These are phyloP conservation scores for Entomobrya multifasciata DNA, from an alignment of 2,888 invertebrate genomes.

Conservation along the genomic window DNA sequence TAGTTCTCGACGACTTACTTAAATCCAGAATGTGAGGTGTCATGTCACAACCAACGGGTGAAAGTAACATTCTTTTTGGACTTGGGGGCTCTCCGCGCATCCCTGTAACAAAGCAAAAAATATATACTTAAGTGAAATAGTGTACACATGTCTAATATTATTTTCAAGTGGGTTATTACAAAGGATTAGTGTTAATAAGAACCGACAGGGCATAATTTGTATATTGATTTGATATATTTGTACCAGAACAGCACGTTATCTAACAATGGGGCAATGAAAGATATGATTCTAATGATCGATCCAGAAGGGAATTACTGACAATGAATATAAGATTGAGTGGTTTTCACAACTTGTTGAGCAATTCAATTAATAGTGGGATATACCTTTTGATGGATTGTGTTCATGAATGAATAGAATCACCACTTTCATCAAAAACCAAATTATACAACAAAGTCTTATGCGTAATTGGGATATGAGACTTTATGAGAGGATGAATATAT, in stretches of 20 bases:
- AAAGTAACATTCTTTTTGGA: conserved; percentile 65
- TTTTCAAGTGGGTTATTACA: conserved; percentile 10
- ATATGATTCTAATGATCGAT: neutral
- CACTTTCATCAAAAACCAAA: conserved; percentile 21
- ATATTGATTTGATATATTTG: neutral
- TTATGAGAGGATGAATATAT: neutral
- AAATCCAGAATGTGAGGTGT: conserved; percentile 69
- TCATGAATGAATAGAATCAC: neutral
- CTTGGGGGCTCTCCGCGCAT: conserved; percentile 59
- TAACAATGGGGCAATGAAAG: too few species aligned
- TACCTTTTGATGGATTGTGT: conserved; percentile 11
- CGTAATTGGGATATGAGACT: neutral
- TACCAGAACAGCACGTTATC: neutral
- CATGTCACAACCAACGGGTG: conserved; percentile 65
- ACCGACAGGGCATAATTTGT: neutral
- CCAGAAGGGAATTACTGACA: neutral
- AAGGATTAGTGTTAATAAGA: conserved; percentile 10
- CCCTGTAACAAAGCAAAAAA: conserved; percentile 31
- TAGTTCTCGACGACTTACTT: conserved; percentile 40
- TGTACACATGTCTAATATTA: neutral
- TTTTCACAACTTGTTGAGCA: conserved; percentile 64
- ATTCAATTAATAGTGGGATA: conserved; percentile 23
- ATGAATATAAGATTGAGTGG: conserved; percentile 6
- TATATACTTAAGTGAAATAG: too few species aligned
- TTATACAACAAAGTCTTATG: neutral